These are phyloP conservation scores for Rhadinocentrus ornatus DNA, from an alignment of 2,797 vertebrate species.

Conservation along the genomic window DNA sequence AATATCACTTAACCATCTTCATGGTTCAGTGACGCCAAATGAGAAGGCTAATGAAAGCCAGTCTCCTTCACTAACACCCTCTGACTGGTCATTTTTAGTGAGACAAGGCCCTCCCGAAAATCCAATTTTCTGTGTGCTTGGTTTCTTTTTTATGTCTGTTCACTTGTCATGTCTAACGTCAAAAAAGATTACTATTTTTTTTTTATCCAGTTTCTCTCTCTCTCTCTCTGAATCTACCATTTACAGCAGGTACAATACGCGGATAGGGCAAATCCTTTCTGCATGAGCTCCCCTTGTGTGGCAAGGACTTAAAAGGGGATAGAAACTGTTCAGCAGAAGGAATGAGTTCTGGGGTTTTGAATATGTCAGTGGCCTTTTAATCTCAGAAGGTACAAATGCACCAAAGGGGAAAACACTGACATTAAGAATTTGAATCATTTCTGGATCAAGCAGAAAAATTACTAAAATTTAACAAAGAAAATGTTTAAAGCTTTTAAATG, in stretches of 20 bases:
- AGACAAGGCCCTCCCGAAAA: slow-evolving; percentile 84
- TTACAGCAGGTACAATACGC: slow-evolving; percentile 82
- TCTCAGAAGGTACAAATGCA: slow-evolving; percentile 56
- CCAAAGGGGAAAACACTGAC: slow-evolving; percentile 46
- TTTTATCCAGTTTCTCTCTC: slow-evolving; percentile 65
- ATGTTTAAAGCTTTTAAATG: slow-evolving; percentile 42
- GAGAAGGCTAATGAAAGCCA: slow-evolving; percentile 84
- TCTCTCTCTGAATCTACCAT: slow-evolving; percentile 81
- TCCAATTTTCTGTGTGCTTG: slow-evolving; percentile 84
- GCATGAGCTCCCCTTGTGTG: slow-evolving; percentile 77
- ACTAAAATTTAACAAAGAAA: slow-evolving; percentile 41
- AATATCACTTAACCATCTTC: slow-evolving; percentile 86
- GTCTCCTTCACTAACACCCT: slow-evolving; percentile 80
- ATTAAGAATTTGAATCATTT: slow-evolving; percentile 65
- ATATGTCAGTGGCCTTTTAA: slow-evolving; percentile 72
- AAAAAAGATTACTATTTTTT: slow-evolving; percentile 80
- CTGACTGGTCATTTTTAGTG: slow-evolving; percentile 80
- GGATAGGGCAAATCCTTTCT: slow-evolving; percentile 81
- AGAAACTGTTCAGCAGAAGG: slow-evolving; percentile 68
- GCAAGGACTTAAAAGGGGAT: slow-evolving; percentile 71
- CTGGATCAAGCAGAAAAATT: slow-evolving; percentile 45
- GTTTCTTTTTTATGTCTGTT: slow-evolving; percentile 81
- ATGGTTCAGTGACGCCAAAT: slow-evolving; percentile 84
- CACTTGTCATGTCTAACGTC: slow-evolving; percentile 82
- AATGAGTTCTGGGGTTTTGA: slow-evolving; percentile 76